Conservation (phyloP, 2,113 vertebrate species). For the Axis porcinus region DNA sequence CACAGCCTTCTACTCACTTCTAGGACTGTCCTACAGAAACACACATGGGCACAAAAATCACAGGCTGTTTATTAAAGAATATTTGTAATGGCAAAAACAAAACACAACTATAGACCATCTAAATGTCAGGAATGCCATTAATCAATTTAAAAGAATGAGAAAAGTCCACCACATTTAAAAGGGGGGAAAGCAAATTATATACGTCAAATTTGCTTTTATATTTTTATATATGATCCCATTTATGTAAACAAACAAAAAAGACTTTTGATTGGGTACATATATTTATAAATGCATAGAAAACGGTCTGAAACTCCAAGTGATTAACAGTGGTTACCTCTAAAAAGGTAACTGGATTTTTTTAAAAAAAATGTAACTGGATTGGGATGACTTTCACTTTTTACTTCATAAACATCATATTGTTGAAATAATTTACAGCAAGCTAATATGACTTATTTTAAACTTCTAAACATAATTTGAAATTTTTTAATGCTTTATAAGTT, state of each 20-base stretch:
- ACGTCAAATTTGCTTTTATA: not conserved
- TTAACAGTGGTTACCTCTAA: not conserved
- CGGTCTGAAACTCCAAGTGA: not conserved
- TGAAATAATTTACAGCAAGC: conserved; percentile 4
- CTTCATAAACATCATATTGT: not conserved
- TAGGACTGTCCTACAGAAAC: not conserved
- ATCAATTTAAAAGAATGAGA: not conserved
- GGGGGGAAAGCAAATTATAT: not conserved
- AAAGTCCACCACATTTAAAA: not conserved
- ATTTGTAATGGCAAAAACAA: not conserved
- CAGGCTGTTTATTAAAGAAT: not conserved
- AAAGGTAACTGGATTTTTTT: not conserved
- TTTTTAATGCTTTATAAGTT: not conserved
- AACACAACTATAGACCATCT: not conserved
- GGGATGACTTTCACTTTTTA: not conserved
- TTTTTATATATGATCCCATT: not conserved
- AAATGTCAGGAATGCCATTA: not conserved
- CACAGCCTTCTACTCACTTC: not conserved
- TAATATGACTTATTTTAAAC: not conserved
- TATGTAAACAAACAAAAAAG: not conserved
- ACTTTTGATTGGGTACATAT: not conserved
- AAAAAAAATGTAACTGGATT: not conserved
- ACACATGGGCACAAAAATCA: not conserved
- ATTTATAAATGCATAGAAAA: not conserved
- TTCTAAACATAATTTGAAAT: not conserved